A percentile compares a stretch with the other conserved stretches of the same genome.
These are phyloP conservation scores for Caenorhabditis tropicalis DNA, from an alignment of 1,140 invertebrate species.

Conservation along the genomic window DNA sequence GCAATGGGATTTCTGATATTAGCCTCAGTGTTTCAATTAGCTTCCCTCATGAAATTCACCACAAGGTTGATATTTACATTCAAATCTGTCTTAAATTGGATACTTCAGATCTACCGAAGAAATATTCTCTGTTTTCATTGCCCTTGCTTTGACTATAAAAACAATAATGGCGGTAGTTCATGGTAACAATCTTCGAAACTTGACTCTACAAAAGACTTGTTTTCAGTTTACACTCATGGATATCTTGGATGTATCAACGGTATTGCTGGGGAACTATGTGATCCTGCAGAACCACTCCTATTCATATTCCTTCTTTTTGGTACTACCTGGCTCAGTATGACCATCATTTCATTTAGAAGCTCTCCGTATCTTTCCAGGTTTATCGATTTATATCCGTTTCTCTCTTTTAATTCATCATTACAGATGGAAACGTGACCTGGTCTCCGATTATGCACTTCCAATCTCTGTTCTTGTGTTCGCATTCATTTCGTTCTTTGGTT, in stretches of 20 bases:
- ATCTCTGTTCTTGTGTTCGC: constrained; percentile 73
- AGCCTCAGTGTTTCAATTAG: constrained; percentile 72
- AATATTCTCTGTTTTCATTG: constrained; percentile 74
- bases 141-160: constrained; percentile 73
- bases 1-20: constrained; percentile 73
- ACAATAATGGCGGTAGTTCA: constrained; percentile 72
- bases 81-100: constrained; percentile 60
- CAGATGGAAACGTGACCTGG: constrained; percentile 72
- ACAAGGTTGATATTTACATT: constrained; percentile 69
- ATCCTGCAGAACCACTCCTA: constrained; percentile 73
- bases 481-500: constrained; percentile 73
- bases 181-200: constrained; percentile 61
- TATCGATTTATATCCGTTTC: not conserved
- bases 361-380: constrained; percentile 73
- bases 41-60: constrained; percentile 73
- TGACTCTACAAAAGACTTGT: not conserved
- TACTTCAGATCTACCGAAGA: constrained; percentile 73
- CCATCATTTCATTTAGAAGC: constrained; percentile 73
- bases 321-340: constrained; percentile 73
- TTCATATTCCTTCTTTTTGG: constrained; percentile 72
- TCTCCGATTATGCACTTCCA: constrained; percentile 74
- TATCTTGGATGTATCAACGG: constrained; percentile 41
- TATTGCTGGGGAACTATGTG: constrained; percentile 49
- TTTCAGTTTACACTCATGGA: constrained; percentile 47
- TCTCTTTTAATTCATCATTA: not conserved